Percentiles rank a stretch among this genome's conserved stretches.
These are phyloP conservation scores for Orthosia gothica DNA, from an alignment of 2,888 invertebrate species.

Conservation along the genomic window DNA sequence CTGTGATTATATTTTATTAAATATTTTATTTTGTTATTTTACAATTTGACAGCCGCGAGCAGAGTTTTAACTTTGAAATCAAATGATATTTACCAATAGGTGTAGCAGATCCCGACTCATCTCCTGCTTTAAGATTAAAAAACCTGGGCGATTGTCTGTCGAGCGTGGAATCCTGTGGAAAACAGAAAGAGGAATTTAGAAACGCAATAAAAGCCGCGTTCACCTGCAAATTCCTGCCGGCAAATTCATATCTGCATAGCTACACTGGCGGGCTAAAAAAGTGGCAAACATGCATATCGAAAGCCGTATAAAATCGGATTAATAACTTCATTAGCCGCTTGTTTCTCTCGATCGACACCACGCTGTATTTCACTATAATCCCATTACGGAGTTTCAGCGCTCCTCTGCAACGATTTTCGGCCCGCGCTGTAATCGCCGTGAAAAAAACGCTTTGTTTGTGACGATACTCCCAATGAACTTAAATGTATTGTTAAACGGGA, in stretches of 20 bases:
- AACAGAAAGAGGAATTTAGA: constrained; percentile 54
- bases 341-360: constrained; percentile 90
- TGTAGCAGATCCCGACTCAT: constrained; percentile 79
- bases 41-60: too few species aligned
- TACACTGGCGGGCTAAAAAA: constrained; percentile 76
- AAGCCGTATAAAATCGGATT: constrained; percentile 89
- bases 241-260: constrained; percentile 74
- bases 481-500: constrained; percentile 52
- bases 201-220: constrained; percentile 55
- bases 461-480: constrained; percentile 57
- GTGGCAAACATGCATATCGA: constrained; percentile 80
- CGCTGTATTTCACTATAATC: constrained; percentile 90
- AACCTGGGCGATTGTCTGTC: constrained; percentile 72
- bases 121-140: constrained; percentile 72
- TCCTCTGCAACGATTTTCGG: constrained; percentile 82
- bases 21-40: too few species aligned
- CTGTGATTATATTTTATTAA: not conserved
- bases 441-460: constrained; percentile 68
- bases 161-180: constrained; percentile 78
- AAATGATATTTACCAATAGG: constrained; percentile 75
- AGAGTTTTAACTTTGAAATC: not conserved
- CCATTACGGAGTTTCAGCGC: constrained; percentile 83
- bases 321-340: constrained; percentile 91
- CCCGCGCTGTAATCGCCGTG: constrained; percentile 63
- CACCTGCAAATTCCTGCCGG: constrained; percentile 48